phyloP scores from a whole-genome alignment of 30 jellyfish, hydroid and myxozoan species.

The Aurelia sp. region DNA sequence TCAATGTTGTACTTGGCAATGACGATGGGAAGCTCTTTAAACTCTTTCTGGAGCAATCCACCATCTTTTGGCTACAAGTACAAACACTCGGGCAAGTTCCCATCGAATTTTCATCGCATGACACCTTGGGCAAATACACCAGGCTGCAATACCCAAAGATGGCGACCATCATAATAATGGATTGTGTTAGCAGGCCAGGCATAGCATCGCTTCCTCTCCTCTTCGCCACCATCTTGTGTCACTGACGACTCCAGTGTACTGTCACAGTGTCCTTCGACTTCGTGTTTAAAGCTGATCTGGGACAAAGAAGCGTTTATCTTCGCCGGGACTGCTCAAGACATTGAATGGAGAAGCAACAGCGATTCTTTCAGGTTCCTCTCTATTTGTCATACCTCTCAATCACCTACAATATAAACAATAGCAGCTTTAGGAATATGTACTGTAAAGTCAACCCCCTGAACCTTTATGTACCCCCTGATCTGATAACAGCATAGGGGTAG shows the following conservation, averaged over 20 bases:
- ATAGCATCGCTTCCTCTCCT: not conserved
- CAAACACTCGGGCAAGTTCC: constrained; percentile 77
- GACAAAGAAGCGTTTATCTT: constrained; percentile 48
- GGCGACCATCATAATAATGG: constrained; percentile 61
- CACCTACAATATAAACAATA: constrained; percentile 40
- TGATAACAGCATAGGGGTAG: no score
- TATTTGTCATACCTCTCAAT: constrained; percentile 64
- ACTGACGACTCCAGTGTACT: constrained; percentile 56
- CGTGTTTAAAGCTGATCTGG: constrained; percentile 25
- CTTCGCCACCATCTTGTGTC: constrained; percentile 31
- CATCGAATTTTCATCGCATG: constrained; percentile 63
- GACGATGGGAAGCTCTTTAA: constrained; percentile 59
- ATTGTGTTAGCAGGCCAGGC: not conserved
- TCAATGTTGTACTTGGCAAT: constrained; percentile 34
- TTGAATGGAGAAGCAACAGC: constrained; percentile 62
- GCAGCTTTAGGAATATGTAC: constrained; percentile 3
- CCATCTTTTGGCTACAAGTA: constrained; percentile 64
- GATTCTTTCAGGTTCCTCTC: constrained; percentile 30
- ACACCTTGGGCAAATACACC: constrained; percentile 67
- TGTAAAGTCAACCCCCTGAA: no score
- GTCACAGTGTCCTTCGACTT: constrained; percentile 20
- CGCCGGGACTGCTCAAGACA: constrained; percentile 41
- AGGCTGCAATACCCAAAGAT: constrained; percentile 59
- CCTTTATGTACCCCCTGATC: no score
- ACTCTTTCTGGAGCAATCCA: constrained; percentile 64